Evolutionary conservation across 1,140 invertebrate genomes (phyloP), one percentile per base, ranked within the genome.

Genomic region (Druon quercuslanigerum): DNA sequence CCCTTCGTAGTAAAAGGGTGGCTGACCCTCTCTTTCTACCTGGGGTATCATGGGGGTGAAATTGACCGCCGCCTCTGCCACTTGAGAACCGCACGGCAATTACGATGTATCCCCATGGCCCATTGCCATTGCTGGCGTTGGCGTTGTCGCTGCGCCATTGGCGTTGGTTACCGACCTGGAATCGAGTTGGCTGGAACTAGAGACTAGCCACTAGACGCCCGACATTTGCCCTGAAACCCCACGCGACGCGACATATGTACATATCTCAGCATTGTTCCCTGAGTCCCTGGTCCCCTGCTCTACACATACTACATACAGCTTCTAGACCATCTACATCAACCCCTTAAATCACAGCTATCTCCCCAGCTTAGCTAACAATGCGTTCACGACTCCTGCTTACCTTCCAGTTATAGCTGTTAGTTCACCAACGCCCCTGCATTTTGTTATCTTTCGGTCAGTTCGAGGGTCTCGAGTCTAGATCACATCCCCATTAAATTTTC

Each of bases 21-120:
- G 33, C 56, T 57, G 19, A 40, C 33, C 25, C 60, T 66, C 60
- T 66, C 60, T 66, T 66, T 66, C 60, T 40, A 74, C 52, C 40
- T 50, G 70, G 40, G 50, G 60, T 40, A 73, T 71, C 74, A 51
- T 52, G 73, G 66, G 85, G 77, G 77, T 82, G 84, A 85, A 85
- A 86, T 85, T 86, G 85, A 86, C 84, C 85, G 78, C 54, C 80
- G 82, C 80, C 83, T 83, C 83, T 85, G 84, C 80, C 85, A 85
- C 84, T 86, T 83, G 83, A 86, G 80, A 76, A 85, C 83, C 84
- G 76, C 72, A 75, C 80, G 77, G 80, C 79, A 86, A 85, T 85
- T 86, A 86, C 84, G 73, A 82, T 77, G 76, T 70, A 83, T 86
- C 84, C 82, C 82, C 81, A 86, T 82, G 84, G 85, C 82, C 83